Percentiles rank a stretch among this genome's conserved stretches.
Evolutionary conservation across 1,140 invertebrate genomes (phyloP).

Genomic region (Brachionus koreanus): DNA sequence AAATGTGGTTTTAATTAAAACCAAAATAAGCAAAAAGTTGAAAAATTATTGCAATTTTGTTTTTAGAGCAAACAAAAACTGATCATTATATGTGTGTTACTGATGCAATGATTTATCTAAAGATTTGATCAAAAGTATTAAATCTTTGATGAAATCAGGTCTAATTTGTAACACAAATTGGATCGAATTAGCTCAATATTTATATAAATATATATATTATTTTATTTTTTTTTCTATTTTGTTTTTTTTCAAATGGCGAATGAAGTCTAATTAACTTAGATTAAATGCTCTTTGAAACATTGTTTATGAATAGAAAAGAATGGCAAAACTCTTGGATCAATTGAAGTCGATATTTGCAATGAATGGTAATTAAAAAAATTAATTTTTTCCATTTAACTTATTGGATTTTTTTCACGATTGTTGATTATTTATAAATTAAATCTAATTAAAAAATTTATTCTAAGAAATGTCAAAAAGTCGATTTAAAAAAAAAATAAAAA

Average conservation of each 20-base stretch:
- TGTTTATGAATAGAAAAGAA: neutral
- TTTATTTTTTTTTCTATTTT: neutral
- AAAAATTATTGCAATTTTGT: neutral
- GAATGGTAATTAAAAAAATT: slow-evolving; percentile 40
- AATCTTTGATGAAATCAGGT: neutral
- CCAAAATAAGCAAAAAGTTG: neutral
- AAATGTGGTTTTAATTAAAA: slow-evolving; percentile 26
- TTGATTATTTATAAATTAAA: neutral
- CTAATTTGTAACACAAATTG: neutral
- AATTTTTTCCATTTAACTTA: slow-evolving; percentile 5
- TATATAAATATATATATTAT: neutral
- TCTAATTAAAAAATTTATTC: neutral
- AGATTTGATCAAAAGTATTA: neutral
- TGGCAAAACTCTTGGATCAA: slow-evolving; percentile 35
- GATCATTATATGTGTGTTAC: neutral
- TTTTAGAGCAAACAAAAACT: neutral
- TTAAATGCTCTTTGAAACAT: neutral
- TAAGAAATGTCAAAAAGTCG: neutral
- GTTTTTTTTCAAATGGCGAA: neutral
- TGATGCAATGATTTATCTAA: neutral
- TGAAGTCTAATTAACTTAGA: neutral
- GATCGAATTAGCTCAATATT: slow-evolving; percentile 18
- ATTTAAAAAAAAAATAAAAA: neutral
- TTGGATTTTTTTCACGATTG: neutral
- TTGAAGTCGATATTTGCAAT: slow-evolving; percentile 33